A percentile compares a stretch with the other conserved stretches of the same genome.
Evolutionary conservation across 1,140 invertebrate genomes (phyloP).

Genomic region (Diploscapter pachys): DNA sequence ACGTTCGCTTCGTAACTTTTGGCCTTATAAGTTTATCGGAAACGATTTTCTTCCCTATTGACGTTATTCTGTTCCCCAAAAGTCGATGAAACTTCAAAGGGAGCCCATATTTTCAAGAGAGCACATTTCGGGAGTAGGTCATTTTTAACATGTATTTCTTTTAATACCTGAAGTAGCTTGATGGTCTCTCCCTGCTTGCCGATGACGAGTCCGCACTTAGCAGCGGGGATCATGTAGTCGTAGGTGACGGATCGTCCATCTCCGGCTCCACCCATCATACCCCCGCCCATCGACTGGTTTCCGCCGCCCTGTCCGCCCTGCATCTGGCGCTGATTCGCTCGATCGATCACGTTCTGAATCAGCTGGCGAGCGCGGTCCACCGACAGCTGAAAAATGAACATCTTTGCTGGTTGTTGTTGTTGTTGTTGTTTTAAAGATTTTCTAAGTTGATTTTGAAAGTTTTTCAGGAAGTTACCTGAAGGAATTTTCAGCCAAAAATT

Average conservation of each 20-base stretch:
- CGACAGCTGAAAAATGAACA: conserved; percentile 8
- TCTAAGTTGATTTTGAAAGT: not conserved
- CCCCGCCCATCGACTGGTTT: conserved; percentile 15
- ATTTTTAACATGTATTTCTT: too few relatives aligned
- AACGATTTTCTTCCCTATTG: too few relatives aligned
- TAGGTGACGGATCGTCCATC: conserved; percentile 62
- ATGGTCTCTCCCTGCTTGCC: conserved; percentile 95
- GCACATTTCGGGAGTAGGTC: too few relatives aligned
- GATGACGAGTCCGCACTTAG: conserved; percentile 94
- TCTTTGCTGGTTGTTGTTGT: too few relatives aligned
- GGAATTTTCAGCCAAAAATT: not conserved
- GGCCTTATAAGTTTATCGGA: too few relatives aligned
- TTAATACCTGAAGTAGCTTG: conserved; percentile 77
- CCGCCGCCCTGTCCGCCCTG: conserved; percentile 51
- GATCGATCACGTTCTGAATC: conserved; percentile 62
- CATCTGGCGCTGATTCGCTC: conserved; percentile 56
- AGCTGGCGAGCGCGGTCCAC: conserved; percentile 73
- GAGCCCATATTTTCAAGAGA: too few relatives aligned
- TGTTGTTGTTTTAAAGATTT: too few relatives aligned
- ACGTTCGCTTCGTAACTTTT: too few relatives aligned
- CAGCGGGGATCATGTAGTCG: conserved; percentile 92
- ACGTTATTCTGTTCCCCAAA: too few relatives aligned
- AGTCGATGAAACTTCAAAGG: too few relatives aligned
- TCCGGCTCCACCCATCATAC: conserved; percentile 31
- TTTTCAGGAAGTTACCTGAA: not conserved